These are phyloP conservation scores for Zygaena filipendulae DNA, from an alignment of 2,888 invertebrate species.

Conservation along the genomic window DNA sequence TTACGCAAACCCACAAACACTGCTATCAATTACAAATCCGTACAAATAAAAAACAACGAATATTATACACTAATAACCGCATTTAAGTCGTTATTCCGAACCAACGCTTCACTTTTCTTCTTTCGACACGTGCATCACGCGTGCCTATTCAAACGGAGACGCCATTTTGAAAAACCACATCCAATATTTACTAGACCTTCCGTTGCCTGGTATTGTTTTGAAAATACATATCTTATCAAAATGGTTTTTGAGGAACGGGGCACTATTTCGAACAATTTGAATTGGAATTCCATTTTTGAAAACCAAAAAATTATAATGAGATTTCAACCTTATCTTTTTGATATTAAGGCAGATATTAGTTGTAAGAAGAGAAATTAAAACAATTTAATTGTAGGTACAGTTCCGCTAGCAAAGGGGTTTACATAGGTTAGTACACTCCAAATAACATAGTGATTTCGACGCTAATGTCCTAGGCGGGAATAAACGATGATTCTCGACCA, in stretches of 20 bases:
- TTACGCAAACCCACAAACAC: too few species aligned
- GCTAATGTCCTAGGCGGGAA: too few species aligned
- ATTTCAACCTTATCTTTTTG: conserved; percentile 10
- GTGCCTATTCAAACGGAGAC: conserved; percentile 31
- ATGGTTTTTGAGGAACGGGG: conserved; percentile 32
- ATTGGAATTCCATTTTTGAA: conserved; percentile 30
- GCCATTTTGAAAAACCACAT: conserved; percentile 36
- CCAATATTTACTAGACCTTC: conserved; percentile 23
- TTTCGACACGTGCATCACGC: conserved; percentile 48
- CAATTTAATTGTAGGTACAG: too few species aligned
- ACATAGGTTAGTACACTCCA: too few species aligned
- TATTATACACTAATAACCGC: conserved; percentile 55
- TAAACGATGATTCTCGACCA: too few species aligned
- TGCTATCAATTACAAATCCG: conserved; percentile 50
- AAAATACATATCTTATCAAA: not conserved
- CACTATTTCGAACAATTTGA: conserved; percentile 56
- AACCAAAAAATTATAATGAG: conserved; percentile 10
- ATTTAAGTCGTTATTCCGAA: conserved; percentile 58
- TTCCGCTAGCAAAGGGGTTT: too few species aligned
- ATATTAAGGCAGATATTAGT: too few species aligned
- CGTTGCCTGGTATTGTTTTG: not conserved
- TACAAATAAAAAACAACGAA: conserved; percentile 40
- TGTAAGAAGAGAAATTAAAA: too few species aligned
- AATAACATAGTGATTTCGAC: too few species aligned
- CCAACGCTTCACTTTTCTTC: conserved; percentile 56